phyloP scores from a whole-genome alignment of 2,797 vertebrate species.

The Serranus cabrilla region DNA sequence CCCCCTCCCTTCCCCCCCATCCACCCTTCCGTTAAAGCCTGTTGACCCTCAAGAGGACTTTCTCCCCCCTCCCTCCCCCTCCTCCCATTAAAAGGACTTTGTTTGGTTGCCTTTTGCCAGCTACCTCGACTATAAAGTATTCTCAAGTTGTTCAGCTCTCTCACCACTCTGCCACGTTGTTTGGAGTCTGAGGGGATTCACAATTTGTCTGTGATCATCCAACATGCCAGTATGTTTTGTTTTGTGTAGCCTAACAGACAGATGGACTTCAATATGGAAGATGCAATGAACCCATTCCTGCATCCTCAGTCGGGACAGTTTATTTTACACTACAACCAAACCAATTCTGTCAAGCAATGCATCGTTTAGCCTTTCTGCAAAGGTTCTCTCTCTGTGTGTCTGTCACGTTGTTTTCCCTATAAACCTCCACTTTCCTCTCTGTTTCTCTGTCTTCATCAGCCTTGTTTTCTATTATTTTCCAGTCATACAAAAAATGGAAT shows the following conservation, averaged over 20 bases:
- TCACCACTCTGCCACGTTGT: slow-evolving; percentile 72
- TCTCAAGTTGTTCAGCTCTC: slow-evolving; percentile 78
- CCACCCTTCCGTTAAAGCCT: slow-evolving; percentile 55
- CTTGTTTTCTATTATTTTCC: slow-evolving; percentile 57
- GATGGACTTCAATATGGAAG: slow-evolving; percentile 61
- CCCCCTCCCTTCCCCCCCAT: slow-evolving; percentile 17
- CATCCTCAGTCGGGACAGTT: slow-evolving; percentile 77
- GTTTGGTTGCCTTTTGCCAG: slow-evolving; percentile 88
- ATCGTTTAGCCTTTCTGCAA: slow-evolving; percentile 61
- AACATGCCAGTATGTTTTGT: slow-evolving; percentile 52
- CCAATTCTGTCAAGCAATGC: slow-evolving; percentile 77
- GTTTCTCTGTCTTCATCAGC: slow-evolving; percentile 60
- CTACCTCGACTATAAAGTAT: slow-evolving; percentile 97
- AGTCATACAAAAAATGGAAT: slow-evolving; percentile 73
- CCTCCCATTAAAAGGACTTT: slow-evolving; percentile 64
- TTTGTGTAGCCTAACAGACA: slow-evolving; percentile 50
- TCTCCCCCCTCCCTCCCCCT: background rate
- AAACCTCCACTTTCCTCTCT: slow-evolving; percentile 37
- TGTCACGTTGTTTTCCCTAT: slow-evolving; percentile 46
- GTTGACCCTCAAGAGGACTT: slow-evolving; percentile 62
- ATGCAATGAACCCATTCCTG: slow-evolving; percentile 60
- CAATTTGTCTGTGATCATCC: slow-evolving; percentile 55
- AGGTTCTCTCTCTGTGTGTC: slow-evolving; percentile 23
- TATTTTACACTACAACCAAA: slow-evolving; percentile 83
- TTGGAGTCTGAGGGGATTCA: slow-evolving; percentile 61